Base-by-base conservation (phyloP, 2,113 vertebrate species). In the Ptyas mucosa region DNA sequence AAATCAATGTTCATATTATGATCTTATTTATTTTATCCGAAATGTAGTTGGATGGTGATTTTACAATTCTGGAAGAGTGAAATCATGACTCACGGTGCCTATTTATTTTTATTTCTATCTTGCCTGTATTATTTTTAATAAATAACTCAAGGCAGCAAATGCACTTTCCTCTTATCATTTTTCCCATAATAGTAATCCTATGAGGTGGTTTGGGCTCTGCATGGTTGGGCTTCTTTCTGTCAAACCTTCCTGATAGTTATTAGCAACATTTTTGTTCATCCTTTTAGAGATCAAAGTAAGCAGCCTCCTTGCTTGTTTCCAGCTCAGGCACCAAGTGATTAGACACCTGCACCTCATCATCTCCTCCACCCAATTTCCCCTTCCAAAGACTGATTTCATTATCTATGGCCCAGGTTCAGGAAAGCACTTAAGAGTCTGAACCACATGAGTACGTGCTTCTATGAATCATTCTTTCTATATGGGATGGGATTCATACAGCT, bases 31-130 rank as follows among this genome's bases (percentile, higher is more conserved):
- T 93, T 61, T 64, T 4, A 75, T 54, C 53, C 89, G 51, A 24
- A 34, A 55, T 87, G 75, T 92, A 95, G 96, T 75, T 88, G 93
- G 93, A 91, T 0, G 0, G 87, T 90, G 93, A 69, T 94, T 97
- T 96, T 96, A 95, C 93, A 95, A 92, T 91, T 93, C 21, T 89
- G 85, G 58, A 93, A 55, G 88, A 95, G 95, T 92, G 96, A 89
- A 87, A 69, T 87, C 6, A 91, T 95, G 95, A 96, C 87, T 95
- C 94, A 95, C 11, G 86, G 92, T 58, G 49, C 91, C 89, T 92
- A n/a, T 21, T 92, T 69, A 15, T 34, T 69, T 69, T 69, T 34
- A 69, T 34, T 69, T 69, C 29, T 69, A 34, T 18, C 64, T 69
- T 69, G 64, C 29, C 29, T 69, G 15, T 69, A 18, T 69, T 34